Percentiles rank a stretch among this genome's conserved stretches.
These are phyloP conservation scores for Apus apus DNA, from an alignment of 2,113 vertebrate species.

Conservation along the genomic window DNA sequence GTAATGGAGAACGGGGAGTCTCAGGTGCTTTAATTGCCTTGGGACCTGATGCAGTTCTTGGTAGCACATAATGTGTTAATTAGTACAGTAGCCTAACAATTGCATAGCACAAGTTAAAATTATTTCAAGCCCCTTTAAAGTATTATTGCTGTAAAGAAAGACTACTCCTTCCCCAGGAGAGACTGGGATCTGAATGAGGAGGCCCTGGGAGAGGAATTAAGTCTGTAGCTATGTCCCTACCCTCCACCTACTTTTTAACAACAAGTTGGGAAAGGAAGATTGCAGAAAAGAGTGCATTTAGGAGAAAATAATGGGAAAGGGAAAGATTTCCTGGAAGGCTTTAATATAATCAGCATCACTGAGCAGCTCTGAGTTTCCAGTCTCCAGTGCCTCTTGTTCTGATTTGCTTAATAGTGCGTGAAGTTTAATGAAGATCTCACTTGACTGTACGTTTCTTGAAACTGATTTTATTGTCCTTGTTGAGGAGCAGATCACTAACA, in stretches of 20 bases:
- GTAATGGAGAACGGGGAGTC: neutral
- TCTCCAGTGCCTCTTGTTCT: neutral
- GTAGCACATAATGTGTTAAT: neutral
- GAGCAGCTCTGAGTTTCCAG: neutral
- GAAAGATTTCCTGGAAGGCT: neutral
- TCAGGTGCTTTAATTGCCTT: neutral
- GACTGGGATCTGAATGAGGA: neutral
- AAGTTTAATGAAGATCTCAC: neutral
- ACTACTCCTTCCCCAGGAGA: neutral
- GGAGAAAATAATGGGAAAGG: neutral
- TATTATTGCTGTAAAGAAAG: neutral
- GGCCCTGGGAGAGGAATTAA: neutral
- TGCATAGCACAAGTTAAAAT: neutral
- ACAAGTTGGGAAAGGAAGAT: neutral
- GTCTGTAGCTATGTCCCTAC: neutral
- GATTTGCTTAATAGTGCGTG: neutral
- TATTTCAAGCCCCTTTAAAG: neutral
- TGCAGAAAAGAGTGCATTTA: neutral
- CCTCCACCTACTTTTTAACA: rapidly evolving
- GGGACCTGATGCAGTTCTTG: neutral
- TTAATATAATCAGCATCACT: neutral
- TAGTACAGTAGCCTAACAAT: neutral
- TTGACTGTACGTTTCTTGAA: neutral
- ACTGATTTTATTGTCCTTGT: neutral
- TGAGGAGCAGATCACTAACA: neutral